These are phyloP conservation scores for Semibalanus balanoides DNA, from an alignment of 1,140 invertebrate species.

Conservation along the genomic window DNA sequence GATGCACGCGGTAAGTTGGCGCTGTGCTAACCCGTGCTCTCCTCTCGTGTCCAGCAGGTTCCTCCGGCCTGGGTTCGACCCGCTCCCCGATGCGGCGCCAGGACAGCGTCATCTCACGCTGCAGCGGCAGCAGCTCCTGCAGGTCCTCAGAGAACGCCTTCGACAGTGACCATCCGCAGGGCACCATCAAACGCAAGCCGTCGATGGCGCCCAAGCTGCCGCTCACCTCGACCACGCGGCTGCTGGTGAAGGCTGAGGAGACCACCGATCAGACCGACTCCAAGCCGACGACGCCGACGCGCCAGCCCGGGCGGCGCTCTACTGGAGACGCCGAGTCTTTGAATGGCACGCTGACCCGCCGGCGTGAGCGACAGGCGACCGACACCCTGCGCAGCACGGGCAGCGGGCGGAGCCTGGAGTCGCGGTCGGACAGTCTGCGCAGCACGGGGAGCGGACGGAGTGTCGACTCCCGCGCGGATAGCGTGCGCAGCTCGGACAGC, in stretches of 20 bases:
- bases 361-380: constrained; percentile 7
- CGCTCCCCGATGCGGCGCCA: constrained; percentile 16
- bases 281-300: neutral
- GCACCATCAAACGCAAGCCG: constrained; percentile 72
- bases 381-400: constrained; percentile 9
- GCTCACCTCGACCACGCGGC: constrained; percentile 74
- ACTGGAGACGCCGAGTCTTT: constrained; percentile 12
- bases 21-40: neutral
- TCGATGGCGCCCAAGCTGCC: constrained; percentile 67
- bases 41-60: neutral
- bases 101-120: constrained; percentile 10
- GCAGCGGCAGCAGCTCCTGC: neutral
- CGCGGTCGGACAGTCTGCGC: constrained; percentile 8
- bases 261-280: neutral
- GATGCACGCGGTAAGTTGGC: too few relatives aligned
- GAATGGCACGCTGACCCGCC: constrained; percentile 7
- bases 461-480: constrained; percentile 7
- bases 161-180: constrained; percentile 48
- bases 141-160: constrained; percentile 52
- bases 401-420: constrained; percentile 12
- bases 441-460: constrained; percentile 11
- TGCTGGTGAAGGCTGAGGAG: constrained; percentile 58
- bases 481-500: constrained; percentile 14
- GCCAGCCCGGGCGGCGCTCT: neutral
- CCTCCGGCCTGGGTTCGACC: neutral